Evolutionary conservation across 2,113 vertebrate species (phyloP).

Genomic region (Syrmaticus mikado): DNA sequence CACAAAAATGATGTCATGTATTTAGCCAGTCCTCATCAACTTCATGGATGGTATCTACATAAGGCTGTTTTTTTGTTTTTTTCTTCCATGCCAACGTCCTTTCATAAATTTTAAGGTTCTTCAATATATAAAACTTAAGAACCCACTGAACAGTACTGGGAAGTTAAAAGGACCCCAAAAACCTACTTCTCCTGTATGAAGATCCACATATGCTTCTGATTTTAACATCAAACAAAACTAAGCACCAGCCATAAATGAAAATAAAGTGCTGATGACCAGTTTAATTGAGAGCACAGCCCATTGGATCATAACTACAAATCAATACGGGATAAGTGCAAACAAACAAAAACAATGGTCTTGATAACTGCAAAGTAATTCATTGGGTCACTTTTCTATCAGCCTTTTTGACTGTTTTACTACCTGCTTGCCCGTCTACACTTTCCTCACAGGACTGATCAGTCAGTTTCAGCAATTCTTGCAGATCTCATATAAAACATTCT

Average conservation of each 20-base stretch:
- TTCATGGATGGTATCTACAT: background rate
- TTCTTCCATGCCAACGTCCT: background rate
- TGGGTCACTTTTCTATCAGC: background rate
- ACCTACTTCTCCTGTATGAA: background rate
- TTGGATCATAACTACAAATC: background rate
- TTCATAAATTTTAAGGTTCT: background rate
- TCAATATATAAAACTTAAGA: background rate
- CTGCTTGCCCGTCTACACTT: constrained; percentile 12
- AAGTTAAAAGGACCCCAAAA: background rate
- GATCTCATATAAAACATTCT: constrained; percentile 57
- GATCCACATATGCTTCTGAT: constrained; percentile 3
- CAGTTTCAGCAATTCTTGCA: constrained; percentile 34
- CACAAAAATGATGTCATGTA: background rate
- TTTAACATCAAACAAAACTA: background rate
- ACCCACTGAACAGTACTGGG: background rate
- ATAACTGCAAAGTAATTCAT: background rate
- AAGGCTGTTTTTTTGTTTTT: background rate
- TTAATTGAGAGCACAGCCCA: background rate
- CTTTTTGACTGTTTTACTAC: background rate
- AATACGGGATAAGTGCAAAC: background rate
- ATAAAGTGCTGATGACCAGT: background rate
- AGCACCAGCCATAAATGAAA: background rate
- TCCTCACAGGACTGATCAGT: background rate
- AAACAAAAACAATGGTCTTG: background rate
- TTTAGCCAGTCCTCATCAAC: background rate